phyloP scores from a whole-genome alignment of 1,140 invertebrate species.

The Pogonomyrmex barbatus region DNA sequence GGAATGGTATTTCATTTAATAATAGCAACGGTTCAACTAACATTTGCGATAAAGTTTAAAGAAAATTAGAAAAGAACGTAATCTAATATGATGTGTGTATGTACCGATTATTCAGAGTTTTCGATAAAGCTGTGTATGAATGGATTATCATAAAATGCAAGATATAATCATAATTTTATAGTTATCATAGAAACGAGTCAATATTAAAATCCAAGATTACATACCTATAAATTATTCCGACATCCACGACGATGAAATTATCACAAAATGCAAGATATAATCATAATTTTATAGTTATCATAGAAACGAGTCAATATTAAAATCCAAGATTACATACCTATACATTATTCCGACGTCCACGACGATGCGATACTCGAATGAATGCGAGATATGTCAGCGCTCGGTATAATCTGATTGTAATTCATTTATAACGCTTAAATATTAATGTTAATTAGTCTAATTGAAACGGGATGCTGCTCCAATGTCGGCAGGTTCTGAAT shows the following conservation, averaged over 20 bases:
- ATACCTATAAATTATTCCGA: constrained; percentile 8
- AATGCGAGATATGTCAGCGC: constrained; percentile 47
- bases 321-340: neutral
- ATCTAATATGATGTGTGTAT: neutral
- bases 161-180: constrained; percentile 7
- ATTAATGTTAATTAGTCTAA: constrained; percentile 73
- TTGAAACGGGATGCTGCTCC: constrained; percentile 69
- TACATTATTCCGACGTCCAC: constrained; percentile 11
- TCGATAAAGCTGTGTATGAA: constrained; percentile 18
- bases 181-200: neutral
- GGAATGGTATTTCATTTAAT: neutral
- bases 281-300: neutral
- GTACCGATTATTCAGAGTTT: constrained; percentile 1
- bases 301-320: neutral
- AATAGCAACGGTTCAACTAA: neutral
- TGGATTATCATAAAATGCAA: neutral
- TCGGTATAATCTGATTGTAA: constrained; percentile 66
- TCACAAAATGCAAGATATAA: constrained; percentile 48
- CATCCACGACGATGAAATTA: neutral
- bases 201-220: neutral
- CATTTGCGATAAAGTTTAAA: neutral
- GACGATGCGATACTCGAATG: constrained; percentile 31
- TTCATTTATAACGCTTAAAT: constrained; percentile 75
- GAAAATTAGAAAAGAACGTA: constrained; percentile 9
- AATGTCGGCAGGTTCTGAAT: constrained; percentile 38